phyloP scores from a whole-genome alignment of 1,140 invertebrate genomes.

The Rhagoletis zephyria region DNA sequence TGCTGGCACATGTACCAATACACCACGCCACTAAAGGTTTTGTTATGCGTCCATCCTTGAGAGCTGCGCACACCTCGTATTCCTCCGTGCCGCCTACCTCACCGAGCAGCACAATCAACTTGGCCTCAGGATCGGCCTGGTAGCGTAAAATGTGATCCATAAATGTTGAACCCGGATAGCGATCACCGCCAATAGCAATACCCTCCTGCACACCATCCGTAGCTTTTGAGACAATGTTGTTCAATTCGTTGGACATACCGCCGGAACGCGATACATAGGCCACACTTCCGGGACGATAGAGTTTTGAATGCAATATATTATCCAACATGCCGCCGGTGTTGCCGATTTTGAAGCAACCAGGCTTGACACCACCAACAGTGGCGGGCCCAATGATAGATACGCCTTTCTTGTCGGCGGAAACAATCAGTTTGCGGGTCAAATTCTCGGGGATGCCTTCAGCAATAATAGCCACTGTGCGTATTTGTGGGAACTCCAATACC shows the following conservation, averaged over 20 bases:
- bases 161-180: constrained; percentile 98
- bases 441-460: constrained; percentile 99
- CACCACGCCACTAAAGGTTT: constrained; percentile 99
- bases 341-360: constrained; percentile 99
- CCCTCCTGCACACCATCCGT: constrained; percentile 98
- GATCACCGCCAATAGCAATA: constrained; percentile 98
- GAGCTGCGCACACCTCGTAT: constrained; percentile 94
- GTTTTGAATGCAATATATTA: constrained; percentile 97
- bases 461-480: constrained; percentile 97
- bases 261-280: constrained; percentile 98
- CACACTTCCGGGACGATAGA: constrained; percentile 96
- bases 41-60: constrained; percentile 86
- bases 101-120: constrained; percentile 95
- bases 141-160: constrained; percentile 96
- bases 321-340: constrained; percentile 99
- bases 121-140: constrained; percentile 84
- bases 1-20: constrained; percentile 92
- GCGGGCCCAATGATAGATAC: constrained; percentile 96
- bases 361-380: constrained; percentile 97
- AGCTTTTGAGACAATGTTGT: constrained; percentile 97
- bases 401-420: constrained; percentile 84
- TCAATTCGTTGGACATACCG: constrained; percentile 99
- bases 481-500: constrained; percentile 89
- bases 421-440: constrained; percentile 94
- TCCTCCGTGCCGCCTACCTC: constrained; percentile 99